Conservation (phyloP, 2,888 invertebrate genomes). For the Oscheius sp. region DNA sequence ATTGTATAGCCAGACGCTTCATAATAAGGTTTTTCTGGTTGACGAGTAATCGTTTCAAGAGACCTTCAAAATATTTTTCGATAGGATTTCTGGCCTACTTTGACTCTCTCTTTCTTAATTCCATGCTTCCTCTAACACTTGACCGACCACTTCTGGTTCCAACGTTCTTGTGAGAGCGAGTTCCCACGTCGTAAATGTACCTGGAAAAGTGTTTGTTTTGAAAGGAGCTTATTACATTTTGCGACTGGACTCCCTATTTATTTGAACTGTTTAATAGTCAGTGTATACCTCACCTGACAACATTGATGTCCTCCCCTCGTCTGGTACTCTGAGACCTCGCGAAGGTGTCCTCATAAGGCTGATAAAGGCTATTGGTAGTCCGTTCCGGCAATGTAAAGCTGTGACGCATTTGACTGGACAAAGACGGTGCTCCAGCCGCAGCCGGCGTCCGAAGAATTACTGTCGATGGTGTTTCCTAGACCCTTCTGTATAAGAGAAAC, state of each 20-base stretch:
- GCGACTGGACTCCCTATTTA: too few species aligned
- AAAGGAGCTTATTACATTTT: too few species aligned
- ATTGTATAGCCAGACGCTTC: constrained; percentile 7
- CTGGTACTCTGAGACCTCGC: neutral
- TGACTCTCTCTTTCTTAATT: constrained; percentile 19
- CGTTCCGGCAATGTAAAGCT: neutral
- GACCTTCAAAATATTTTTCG: constrained; percentile 15
- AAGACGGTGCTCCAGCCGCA: neutral
- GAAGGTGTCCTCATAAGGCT: neutral
- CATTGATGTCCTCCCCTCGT: neutral
- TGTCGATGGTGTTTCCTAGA: constrained; percentile 15
- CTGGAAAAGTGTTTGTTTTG: constrained; percentile 6
- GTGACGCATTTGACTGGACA: constrained; percentile 22
- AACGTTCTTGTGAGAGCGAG: constrained; percentile 5
- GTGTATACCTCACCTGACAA: neutral
- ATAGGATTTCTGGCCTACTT: constrained; percentile 2
- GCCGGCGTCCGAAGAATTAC: constrained; percentile 4
- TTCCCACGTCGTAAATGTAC: constrained; percentile 25
- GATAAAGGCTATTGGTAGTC: neutral
- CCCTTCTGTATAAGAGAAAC: too few species aligned
- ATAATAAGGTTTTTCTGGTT: neutral
- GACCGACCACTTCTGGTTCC: constrained; percentile 4
- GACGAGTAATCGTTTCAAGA: constrained; percentile 8
- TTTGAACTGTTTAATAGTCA: too few species aligned
- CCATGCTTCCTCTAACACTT: constrained; percentile 8